Conservation (phyloP, 1,140 invertebrate species). For the Cephus cinctus region DNA sequence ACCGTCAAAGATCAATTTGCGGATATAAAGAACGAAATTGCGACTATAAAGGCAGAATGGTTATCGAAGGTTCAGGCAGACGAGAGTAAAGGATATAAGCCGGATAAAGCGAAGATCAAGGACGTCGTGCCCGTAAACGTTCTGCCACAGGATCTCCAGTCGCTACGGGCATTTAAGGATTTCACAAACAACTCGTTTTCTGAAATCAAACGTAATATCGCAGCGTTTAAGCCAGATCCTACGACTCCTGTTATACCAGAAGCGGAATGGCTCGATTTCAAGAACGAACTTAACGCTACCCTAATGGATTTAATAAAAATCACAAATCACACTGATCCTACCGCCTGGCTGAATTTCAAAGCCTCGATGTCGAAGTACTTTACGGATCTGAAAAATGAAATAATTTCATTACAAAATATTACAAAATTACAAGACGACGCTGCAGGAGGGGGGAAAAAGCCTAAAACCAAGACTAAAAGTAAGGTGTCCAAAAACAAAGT, state of each 20-base stretch:
- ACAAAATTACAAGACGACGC: no score
- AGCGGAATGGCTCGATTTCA: conserved; percentile 25
- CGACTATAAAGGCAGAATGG: not conserved
- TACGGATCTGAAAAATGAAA: conserved; percentile 16
- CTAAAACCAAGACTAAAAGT: no score
- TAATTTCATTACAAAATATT: conserved; percentile 8
- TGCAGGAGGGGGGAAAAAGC: no score
- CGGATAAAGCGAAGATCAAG: not conserved
- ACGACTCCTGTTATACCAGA: not conserved
- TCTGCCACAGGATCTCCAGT: not conserved
- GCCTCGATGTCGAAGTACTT: not conserved
- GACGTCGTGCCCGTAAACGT: not conserved
- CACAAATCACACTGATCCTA: not conserved
- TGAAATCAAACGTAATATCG: conserved; percentile 13
- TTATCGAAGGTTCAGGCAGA: not conserved
- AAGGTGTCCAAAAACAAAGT: no score
- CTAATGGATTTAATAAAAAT: conserved; percentile 2
- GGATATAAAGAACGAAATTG: not conserved
- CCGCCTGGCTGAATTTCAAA: conserved; percentile 2
- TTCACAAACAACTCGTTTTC: not conserved
- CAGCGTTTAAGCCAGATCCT: not conserved
- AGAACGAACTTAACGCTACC: conserved; percentile 19
- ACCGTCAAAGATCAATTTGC: conserved; percentile 10
- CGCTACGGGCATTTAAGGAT: not conserved
- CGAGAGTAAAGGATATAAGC: not conserved